Evolutionary conservation across 2,797 vertebrate genomes (phyloP).

Genomic region (Mastacembelus armatus): DNA sequence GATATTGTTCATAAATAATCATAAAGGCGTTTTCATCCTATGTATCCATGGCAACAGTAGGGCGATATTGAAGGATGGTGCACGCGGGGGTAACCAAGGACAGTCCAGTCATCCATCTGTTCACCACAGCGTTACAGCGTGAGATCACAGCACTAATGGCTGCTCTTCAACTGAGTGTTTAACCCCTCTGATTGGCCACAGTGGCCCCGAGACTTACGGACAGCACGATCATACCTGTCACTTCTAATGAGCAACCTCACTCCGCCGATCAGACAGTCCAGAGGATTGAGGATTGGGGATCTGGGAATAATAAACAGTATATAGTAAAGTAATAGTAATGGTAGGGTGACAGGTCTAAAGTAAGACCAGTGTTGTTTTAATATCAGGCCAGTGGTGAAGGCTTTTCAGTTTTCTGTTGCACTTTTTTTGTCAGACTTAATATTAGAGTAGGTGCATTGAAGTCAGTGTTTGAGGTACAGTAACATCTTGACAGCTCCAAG

Average conservation of each 20-base stretch:
- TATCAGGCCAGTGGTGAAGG: conserved; percentile 9
- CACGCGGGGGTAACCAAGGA: conserved; percentile 5
- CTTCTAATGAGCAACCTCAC: conserved; percentile 54
- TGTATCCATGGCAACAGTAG: conserved; percentile 70
- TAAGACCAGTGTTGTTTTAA: conserved; percentile 3
- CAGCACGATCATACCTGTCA: conserved; percentile 49
- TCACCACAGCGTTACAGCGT: conserved; percentile 16
- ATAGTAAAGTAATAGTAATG: not conserved
- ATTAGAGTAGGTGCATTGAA: conserved; percentile 44
- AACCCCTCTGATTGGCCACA: conserved; percentile 36
- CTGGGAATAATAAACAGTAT: conserved; percentile 11
- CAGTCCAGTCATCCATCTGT: conserved; percentile 16
- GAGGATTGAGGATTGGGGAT: not conserved
- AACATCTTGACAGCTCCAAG: conserved; percentile 18
- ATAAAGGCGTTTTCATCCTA: conserved; percentile 42
- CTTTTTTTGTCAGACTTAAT: conserved; percentile 13
- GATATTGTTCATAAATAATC: conserved; percentile 53
- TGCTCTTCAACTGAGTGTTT: conserved; percentile 46
- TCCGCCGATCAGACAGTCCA: conserved; percentile 45
- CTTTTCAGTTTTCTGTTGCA: conserved; percentile 4
- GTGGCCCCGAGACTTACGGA: conserved; percentile 31
- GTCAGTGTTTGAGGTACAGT: conserved; percentile 23
- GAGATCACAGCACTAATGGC: conserved; percentile 42
- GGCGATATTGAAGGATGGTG: conserved; percentile 33
- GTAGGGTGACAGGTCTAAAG: conserved; percentile 28